Base-by-base conservation (phyloP, 2,113 vertebrate genomes). In the Casuarius casuarius region DNA sequence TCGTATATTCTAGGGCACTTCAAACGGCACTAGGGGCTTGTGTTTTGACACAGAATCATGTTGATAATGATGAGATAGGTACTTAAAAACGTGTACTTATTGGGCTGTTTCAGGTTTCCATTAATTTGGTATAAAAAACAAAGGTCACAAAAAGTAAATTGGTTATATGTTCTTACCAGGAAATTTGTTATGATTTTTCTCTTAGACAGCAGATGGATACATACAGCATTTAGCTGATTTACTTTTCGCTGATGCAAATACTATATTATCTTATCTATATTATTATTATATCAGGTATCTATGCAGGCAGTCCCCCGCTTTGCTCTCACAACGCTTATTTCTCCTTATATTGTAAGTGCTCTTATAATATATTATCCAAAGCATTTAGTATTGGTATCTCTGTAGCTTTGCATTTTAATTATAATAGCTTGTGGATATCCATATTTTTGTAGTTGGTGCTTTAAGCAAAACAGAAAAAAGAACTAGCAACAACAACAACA, bases 371-470 rank as follows among this genome's bases (percentile, higher is more conserved):
- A 8, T 54, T 87, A 49, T 46, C 15, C 20, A 83, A 84, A 81
- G 14, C 0, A 29, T 85, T 72, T 76, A 38, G 17, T 51, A 56
- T 11, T 44, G 8, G 1, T 65, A 76, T 48, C 8, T 56, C 0
- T 2, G 33, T 38, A 80, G 16, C 2, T 73, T 93, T 70, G 3
- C 9, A 66, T 83, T 92, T 94, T 80, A 58, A 33, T 56, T 29
- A 13, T 52, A 71, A 49, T 8, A 38, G 15, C 63, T 31, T 1
- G 46, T 18, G 5, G 2, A 5, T 79, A 81, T 89, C 16, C 4
- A 7, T 63, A 49, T 68, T 90, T 89, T 87, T 75, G 26, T 67
- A 29, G 2, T 14, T 25, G 1, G 2, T 56, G 3, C 25, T 73
- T 68, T 76, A 54, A 35, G 14, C 70, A 66, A 22, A 1, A 7